A percentile compares a stretch with the other conserved stretches of the same genome.
These are phyloP conservation scores for Andrena flavipes DNA, from an alignment of 2,888 invertebrate species.

Conservation along the genomic window DNA sequence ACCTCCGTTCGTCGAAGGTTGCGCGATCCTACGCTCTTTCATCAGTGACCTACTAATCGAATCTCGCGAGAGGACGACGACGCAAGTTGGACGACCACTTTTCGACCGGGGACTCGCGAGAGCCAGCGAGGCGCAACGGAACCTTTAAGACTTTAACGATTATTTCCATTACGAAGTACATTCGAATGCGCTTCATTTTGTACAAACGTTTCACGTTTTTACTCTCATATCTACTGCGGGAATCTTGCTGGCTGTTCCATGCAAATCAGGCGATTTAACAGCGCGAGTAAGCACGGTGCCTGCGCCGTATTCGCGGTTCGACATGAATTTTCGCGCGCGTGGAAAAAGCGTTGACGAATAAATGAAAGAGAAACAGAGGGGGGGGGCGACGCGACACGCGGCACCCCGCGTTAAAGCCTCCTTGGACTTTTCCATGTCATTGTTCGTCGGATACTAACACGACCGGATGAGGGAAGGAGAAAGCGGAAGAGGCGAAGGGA, in stretches of 20 bases:
- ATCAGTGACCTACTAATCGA: conserved; percentile 43
- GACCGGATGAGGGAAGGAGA: conserved; percentile 61
- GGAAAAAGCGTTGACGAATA: neutral
- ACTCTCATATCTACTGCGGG: neutral
- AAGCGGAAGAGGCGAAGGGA: conserved; percentile 57
- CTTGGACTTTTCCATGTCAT: conserved; percentile 70
- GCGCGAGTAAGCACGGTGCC: neutral
- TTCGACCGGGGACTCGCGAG: neutral
- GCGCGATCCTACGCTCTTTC: conserved; percentile 55
- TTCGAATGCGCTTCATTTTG: neutral
- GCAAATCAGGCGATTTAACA: neutral
- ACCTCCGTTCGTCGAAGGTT: conserved; percentile 65
- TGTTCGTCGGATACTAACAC: conserved; percentile 57
- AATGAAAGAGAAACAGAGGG: neutral
- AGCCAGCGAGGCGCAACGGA: neutral
- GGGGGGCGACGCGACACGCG: conserved; percentile 14
- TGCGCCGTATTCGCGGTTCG: neutral
- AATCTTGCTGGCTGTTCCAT: neutral
- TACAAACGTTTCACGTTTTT: neutral
- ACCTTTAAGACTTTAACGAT: too few relatives aligned
- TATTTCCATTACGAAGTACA: too few relatives aligned
- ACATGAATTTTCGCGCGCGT: too few relatives aligned
- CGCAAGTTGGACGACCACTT: neutral
- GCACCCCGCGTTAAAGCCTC: conserved; percentile 57
- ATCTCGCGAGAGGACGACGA: conserved; percentile 33